These are phyloP conservation scores for Mythimna impura DNA, from an alignment of 2,888 invertebrate species.

Conservation along the genomic window DNA sequence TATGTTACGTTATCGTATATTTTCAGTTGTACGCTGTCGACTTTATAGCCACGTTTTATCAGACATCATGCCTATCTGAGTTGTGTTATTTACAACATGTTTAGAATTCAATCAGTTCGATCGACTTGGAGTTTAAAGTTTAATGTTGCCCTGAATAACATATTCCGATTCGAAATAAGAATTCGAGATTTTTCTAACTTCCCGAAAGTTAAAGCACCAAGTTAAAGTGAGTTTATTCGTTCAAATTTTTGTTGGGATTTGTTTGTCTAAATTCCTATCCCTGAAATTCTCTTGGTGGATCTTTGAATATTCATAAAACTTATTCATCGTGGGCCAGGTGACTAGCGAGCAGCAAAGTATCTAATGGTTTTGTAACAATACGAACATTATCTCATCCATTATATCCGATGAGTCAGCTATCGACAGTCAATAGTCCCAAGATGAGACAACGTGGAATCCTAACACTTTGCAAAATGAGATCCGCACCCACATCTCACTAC, in stretches of 20 bases:
- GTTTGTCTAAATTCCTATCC: neutral
- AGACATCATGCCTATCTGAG: slow-evolving; percentile 30
- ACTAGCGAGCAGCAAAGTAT: neutral
- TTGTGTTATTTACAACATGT: neutral
- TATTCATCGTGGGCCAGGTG: neutral
- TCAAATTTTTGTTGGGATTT: neutral
- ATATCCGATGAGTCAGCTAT: slow-evolving; percentile 2
- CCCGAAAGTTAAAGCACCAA: neutral
- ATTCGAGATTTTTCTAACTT: neutral
- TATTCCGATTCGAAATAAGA: neutral
- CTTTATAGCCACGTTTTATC: slow-evolving; percentile 27
- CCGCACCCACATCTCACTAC: neutral
- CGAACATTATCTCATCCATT: slow-evolving; percentile 21
- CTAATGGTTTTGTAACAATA: neutral
- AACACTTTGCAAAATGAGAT: slow-evolving; percentile 24
- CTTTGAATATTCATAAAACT: neutral
- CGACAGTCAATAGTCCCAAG: neutral
- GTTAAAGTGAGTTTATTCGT: slow-evolving; percentile 10
- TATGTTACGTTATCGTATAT: slow-evolving; percentile 27
- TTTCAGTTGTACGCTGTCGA: slow-evolving; percentile 25
- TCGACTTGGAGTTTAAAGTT: slow-evolving; percentile 1
- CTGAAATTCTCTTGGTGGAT: neutral
- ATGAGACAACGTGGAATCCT: neutral
- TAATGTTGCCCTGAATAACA: neutral
- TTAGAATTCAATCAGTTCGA: slow-evolving; percentile 33